These are phyloP conservation scores for Amiota minor DNA, from an alignment of 2,888 invertebrate genomes.

Conservation along the genomic window DNA sequence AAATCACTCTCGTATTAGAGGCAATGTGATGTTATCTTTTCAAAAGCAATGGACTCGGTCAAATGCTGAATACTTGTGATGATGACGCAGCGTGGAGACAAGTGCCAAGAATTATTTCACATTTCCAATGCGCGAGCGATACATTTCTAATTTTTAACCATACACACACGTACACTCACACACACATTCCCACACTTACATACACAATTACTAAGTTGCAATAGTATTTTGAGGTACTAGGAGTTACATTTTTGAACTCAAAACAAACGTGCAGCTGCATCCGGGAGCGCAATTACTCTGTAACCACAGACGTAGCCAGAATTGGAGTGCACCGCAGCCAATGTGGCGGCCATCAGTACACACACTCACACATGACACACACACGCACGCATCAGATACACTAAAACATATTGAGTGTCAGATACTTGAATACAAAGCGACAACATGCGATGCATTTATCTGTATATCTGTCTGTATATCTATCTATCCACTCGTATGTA, in stretches of 20 bases:
- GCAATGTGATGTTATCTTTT: no score
- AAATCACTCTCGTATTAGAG: no score
- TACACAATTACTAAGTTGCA: constrained; percentile 54
- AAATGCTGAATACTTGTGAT: background rate
- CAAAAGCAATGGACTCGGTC: background rate
- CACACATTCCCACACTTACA: constrained; percentile 29
- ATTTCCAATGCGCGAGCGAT: constrained; percentile 65
- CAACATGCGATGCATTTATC: constrained; percentile 51
- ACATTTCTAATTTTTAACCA: constrained; percentile 66
- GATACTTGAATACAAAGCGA: background rate
- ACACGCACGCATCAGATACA: constrained; percentile 25
- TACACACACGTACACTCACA: constrained; percentile 49
- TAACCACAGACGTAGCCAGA: constrained; percentile 47
- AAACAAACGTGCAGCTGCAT: constrained; percentile 53
- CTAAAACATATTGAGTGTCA: background rate
- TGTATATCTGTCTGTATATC: constrained; percentile 41
- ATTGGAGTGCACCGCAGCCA: constrained; percentile 62
- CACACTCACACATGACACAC: constrained; percentile 37
- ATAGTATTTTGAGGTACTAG: no score
- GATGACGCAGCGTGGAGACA: constrained; percentile 2
- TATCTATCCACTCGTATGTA: background rate
- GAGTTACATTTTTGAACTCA: no score
- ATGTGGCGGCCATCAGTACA: constrained; percentile 52
- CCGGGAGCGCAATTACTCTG: constrained; percentile 40
- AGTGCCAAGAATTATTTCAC: constrained; percentile 33